These are phyloP conservation scores for Sterna hirundo DNA, from an alignment of 2,113 vertebrate species.

Conservation along the genomic window DNA sequence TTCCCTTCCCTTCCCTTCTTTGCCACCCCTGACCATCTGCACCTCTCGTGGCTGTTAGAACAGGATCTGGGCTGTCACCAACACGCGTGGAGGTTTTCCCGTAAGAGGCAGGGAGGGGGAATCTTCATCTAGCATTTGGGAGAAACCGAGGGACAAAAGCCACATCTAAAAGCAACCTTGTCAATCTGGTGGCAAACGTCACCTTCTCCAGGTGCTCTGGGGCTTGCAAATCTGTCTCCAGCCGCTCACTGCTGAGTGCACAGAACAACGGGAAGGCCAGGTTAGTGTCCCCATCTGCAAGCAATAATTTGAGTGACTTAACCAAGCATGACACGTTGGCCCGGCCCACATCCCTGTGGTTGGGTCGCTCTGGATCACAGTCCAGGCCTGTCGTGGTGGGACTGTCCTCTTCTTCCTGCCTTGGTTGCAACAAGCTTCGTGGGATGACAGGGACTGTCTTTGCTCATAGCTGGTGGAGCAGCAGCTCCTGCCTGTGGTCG, in stretches of 20 bases:
- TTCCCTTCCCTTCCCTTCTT: too few species aligned
- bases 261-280: background rate
- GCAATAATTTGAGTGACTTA: background rate
- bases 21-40: background rate
- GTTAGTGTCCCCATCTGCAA: background rate
- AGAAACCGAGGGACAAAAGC: background rate
- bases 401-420: background rate
- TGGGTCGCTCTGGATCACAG: background rate
- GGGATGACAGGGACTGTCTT: background rate
- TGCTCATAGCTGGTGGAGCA: background rate
- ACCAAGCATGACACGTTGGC: background rate
- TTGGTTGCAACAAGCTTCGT: background rate
- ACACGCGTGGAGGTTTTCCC: background rate
- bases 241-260: accelerated
- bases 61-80: background rate
- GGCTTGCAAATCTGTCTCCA: background rate
- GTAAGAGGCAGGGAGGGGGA: background rate
- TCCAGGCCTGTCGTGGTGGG: background rate
- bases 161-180: background rate
- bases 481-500: background rate
- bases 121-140: background rate
- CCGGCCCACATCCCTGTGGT: background rate
- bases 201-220: background rate
- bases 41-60: background rate
- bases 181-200: background rate